phyloP scores from a whole-genome alignment of 2,113 vertebrate species.

The Pogonocichla stellata region DNA sequence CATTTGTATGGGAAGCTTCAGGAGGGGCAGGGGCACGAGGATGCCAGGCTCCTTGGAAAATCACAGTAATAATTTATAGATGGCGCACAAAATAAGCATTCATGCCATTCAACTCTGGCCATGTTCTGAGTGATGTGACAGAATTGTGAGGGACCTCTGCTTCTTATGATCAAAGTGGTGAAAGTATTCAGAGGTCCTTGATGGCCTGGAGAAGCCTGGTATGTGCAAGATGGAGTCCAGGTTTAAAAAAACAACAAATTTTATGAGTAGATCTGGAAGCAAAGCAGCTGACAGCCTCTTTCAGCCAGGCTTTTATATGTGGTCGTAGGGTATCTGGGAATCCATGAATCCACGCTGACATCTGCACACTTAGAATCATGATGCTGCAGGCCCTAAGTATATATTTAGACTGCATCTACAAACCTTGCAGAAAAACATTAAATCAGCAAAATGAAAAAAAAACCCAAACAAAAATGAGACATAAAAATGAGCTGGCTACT shows the following conservation, averaged over 20 bases:
- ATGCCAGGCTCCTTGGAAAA: not conserved
- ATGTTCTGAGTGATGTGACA: not conserved
- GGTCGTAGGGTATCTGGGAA: constrained; percentile 25
- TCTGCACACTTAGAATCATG: constrained; percentile 56
- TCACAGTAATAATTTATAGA: not conserved
- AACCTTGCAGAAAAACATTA: constrained; percentile 64
- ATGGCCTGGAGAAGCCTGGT: not conserved
- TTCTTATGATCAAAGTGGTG: not conserved
- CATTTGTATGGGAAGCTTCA: not conserved
- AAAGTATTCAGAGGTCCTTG: not conserved
- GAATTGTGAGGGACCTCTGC: not conserved
- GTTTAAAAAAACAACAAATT: not conserved
- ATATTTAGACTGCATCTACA: constrained; percentile 59
- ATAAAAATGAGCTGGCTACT: constrained; percentile 71
- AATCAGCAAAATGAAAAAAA: constrained; percentile 59
- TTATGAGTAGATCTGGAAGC: constrained; percentile 25
- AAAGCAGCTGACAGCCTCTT: constrained; percentile 27
- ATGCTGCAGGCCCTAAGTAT: constrained; percentile 49
- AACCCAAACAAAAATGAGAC: constrained; percentile 31
- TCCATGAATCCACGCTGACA: constrained; percentile 58
- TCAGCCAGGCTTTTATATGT: constrained; percentile 6
- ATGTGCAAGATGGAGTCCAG: not conserved
- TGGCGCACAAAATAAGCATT: not conserved
- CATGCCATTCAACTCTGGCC: not conserved
- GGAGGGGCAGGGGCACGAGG: not conserved